A percentile compares a stretch with the other conserved stretches of the same genome.
These are phyloP conservation scores for Abscondita cerata DNA, from an alignment of 2,888 invertebrate species.

Conservation along the genomic window DNA sequence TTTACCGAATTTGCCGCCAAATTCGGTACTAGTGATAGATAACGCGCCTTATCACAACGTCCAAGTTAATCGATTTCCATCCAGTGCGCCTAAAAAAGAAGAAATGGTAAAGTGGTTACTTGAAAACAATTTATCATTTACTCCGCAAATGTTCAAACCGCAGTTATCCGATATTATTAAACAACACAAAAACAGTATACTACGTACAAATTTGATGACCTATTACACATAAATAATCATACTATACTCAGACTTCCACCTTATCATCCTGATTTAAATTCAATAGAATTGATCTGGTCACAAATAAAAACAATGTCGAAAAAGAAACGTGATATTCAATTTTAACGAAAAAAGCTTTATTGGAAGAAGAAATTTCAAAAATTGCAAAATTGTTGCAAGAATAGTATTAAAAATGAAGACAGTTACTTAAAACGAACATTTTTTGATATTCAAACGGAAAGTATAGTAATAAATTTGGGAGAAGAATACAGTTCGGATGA, in stretches of 20 bases:
- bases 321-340: not conserved
- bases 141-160: not conserved
- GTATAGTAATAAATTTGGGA: too few relatives aligned
- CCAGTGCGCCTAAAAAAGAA: not conserved
- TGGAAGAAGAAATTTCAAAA: not conserved
- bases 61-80: not conserved
- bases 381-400: not conserved
- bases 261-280: not conserved
- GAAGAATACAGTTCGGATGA: too few relatives aligned
- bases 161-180: not conserved
- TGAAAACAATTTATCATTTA: not conserved
- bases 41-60: not conserved
- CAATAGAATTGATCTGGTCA: not conserved
- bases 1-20: not conserved
- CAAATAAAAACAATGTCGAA: not conserved
- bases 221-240: not conserved
- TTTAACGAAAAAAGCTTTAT: not conserved
- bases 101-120: not conserved
- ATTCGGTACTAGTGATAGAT: not conserved
- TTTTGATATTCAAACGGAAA: too few relatives aligned
- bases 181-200: not conserved
- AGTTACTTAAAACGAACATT: too few relatives aligned
- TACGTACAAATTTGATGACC: not conserved
- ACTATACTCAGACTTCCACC: not conserved
- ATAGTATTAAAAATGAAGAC: not conserved